Base-by-base conservation (phyloP, 2,113 vertebrate genomes). In the Grammomys surdaster region DNA sequence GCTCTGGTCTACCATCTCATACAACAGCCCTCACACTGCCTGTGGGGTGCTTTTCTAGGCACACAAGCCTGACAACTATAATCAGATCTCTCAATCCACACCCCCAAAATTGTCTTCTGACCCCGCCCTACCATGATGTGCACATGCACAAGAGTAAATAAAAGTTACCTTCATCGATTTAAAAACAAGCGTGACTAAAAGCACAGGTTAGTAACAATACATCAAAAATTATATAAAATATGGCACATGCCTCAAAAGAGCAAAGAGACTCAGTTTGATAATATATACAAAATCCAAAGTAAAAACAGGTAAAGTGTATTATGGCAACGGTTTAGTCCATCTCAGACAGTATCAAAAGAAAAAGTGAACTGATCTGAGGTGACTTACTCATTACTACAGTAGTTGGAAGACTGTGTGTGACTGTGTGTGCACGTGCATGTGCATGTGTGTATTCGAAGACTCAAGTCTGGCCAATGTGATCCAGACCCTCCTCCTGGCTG, bases 241-340 rank as follows among this genome's bases (percentile, higher is more conserved):
- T 5, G 40, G 78, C 24, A 93, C 10, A 54, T 19, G 9, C 8
- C 33, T 86, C 31, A 54, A 89, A 91, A 46, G 16, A n/a, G 28
- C 10, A 89, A 96, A 92, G 7, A 84, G 54, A 51, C 33, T 70
- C 54, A 76, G 67, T 81, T 73, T 87, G 89, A 36, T 46, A 65
- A 93, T 60, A 78, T 14, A 81, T 36, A 16, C 63, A 65, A 95
- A 88, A 94, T 69, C 16, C 40, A 81, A 72, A 89, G n/a, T 72
- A 73, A 67, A 63, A 69, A 60, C 17, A 77, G 43, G 51, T 60
- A 14, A 90, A 7, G 13, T 58, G 12, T 33, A 60, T 22, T 19
- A 8, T 43, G 51, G 58, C 48, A 69, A 73, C 40, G 73, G 1
- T 54, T 82, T 60, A 40, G 22, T 16, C 6, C 54, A 60, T 16